phyloP scores from a whole-genome alignment of 2,113 vertebrate genomes.

The Erpornis zantholeuca region DNA sequence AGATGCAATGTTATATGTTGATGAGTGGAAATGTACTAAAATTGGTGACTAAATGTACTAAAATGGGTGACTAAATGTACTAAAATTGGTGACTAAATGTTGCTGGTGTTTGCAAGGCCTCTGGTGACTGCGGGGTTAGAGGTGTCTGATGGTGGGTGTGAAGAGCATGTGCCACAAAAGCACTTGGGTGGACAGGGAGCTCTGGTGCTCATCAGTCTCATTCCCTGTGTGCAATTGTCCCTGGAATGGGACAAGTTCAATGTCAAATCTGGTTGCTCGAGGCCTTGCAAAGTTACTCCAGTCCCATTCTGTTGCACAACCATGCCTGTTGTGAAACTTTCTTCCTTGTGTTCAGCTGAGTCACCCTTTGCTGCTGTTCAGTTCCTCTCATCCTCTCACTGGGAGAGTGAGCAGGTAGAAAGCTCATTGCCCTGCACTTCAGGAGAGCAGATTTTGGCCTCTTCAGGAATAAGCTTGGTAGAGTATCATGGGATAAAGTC shows the following conservation, averaged over 20 bases:
- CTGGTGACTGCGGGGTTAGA: neutral
- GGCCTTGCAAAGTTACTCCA: neutral
- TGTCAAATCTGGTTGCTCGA: neutral
- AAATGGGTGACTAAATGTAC: neutral
- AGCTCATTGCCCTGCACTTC: neutral
- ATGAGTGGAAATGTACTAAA: neutral
- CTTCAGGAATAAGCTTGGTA: neutral
- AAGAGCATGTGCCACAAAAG: neutral
- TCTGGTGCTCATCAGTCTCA: neutral
- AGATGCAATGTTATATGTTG: neutral
- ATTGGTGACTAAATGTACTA: neutral
- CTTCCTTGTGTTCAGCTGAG: accelerated
- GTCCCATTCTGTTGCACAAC: neutral
- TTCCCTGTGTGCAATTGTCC: neutral
- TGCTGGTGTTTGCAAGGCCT: neutral
- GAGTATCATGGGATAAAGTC: neutral
- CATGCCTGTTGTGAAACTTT: neutral
- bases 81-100: neutral
- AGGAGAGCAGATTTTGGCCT: neutral
- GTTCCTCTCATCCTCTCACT: accelerated
- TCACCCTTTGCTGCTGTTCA: neutral
- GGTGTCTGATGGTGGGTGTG: neutral
- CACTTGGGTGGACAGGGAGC: neutral
- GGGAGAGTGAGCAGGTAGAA: neutral
- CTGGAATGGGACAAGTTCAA: neutral